Conservation (phyloP, 2,888 invertebrate species). For the Eremobia ochroleuca region DNA sequence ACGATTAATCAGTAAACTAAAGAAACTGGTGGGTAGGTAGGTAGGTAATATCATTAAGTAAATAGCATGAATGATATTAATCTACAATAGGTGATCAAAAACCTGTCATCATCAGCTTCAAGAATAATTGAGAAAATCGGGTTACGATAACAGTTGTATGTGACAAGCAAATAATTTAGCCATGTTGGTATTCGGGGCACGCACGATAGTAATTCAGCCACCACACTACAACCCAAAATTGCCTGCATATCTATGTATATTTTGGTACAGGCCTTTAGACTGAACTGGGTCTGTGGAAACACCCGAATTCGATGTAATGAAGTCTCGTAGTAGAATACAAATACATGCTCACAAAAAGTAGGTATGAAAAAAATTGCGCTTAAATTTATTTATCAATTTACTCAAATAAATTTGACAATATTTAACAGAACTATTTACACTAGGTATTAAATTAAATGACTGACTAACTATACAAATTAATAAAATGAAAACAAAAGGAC, state of each 20-base stretch:
- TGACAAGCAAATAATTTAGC: constrained; percentile 62
- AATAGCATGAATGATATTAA: constrained; percentile 7
- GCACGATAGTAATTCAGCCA: constrained; percentile 53
- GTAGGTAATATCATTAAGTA: neutral
- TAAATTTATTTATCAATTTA: neutral
- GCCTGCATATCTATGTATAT: constrained; percentile 46
- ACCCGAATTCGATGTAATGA: constrained; percentile 7
- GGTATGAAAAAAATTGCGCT: neutral
- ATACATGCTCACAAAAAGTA: neutral
- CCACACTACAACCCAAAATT: constrained; percentile 57
- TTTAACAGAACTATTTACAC: neutral
- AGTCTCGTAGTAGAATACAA: neutral
- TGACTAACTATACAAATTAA: neutral
- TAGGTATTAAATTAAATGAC: neutral
- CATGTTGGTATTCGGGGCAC: constrained; percentile 49
- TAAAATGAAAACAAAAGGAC: neutral
- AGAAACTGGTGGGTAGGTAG: neutral
- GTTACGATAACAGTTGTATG: constrained; percentile 54
- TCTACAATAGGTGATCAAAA: constrained; percentile 34
- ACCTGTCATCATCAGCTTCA: constrained; percentile 49
- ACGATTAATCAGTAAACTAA: neutral
- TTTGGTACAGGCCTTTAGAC: constrained; percentile 25
- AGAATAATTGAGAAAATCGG: constrained; percentile 59
- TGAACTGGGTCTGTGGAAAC: constrained; percentile 12
- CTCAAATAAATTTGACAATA: neutral